Conservation (phyloP, 2,113 vertebrate species). For the Cyprinodon brontotheroides region DNA sequence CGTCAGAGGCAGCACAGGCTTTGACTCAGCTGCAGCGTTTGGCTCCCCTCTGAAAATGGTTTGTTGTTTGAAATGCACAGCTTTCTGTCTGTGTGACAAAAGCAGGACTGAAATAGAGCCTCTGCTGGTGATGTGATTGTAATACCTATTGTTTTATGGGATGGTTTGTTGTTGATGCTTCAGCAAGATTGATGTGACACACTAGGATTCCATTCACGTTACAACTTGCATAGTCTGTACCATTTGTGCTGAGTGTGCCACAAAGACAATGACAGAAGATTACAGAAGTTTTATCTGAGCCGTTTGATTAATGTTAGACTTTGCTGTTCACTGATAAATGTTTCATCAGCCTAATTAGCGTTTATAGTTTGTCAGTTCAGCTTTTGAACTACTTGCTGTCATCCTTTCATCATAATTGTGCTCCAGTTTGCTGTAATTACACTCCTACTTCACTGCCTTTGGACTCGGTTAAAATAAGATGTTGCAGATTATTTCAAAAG, state of each 20-base stretch:
- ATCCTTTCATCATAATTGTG: constrained; percentile 35
- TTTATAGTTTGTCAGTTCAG: constrained; percentile 24
- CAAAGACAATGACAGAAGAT: constrained; percentile 23
- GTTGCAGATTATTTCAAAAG: constrained; percentile 26
- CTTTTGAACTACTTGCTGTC: constrained; percentile 32
- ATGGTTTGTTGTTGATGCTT: constrained; percentile 28
- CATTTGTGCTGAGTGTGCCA: constrained; percentile 25
- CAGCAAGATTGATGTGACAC: constrained; percentile 31
- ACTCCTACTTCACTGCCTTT: constrained; percentile 2
- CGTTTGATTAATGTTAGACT: constrained; percentile 32
- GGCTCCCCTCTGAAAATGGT: background rate
- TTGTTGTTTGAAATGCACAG: constrained; percentile 21
- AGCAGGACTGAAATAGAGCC: constrained; percentile 37
- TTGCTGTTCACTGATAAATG: constrained; percentile 45
- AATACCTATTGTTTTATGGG: constrained; percentile 35
- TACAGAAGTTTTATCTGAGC: constrained; percentile 34
- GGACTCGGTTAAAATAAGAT: constrained; percentile 17
- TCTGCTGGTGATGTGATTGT: constrained; percentile 26
- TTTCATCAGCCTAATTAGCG: constrained; percentile 50
- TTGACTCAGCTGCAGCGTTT: background rate
- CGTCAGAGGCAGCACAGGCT: background rate
- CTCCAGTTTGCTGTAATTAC: constrained; percentile 1
- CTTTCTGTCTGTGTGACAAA: constrained; percentile 41
- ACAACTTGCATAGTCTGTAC: constrained; percentile 15
- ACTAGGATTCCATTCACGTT: constrained; percentile 15